A percentile compares a stretch with the other conserved stretches of the same genome.
phyloP scores from a whole-genome alignment of 2,113 vertebrate genomes.

The Myocastor coypus region DNA sequence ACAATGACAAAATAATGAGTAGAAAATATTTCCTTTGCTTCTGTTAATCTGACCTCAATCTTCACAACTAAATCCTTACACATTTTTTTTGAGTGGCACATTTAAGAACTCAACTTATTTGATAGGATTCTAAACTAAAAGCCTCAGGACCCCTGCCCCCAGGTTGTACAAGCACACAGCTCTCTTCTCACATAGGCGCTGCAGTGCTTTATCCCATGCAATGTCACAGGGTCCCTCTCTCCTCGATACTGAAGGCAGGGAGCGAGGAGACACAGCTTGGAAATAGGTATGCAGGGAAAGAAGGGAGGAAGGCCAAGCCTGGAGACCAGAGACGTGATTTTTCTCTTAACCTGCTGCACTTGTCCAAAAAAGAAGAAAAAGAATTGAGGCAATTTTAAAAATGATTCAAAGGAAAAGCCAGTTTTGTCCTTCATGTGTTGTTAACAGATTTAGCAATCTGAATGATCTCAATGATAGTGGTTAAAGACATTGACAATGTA shows the following conservation, averaged over 20 bases:
- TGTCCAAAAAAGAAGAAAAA: background rate
- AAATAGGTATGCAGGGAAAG: background rate
- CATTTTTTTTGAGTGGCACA: constrained; percentile 3
- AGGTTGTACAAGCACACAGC: background rate
- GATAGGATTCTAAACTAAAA: constrained; percentile 13
- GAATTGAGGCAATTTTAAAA: background rate
- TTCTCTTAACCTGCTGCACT: constrained; percentile 9
- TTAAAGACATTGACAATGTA: background rate
- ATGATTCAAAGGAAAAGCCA: constrained; percentile 20
- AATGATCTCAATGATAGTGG: background rate
- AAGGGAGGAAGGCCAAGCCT: background rate
- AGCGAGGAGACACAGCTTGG: background rate
- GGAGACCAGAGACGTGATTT: background rate
- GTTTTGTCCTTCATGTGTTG: background rate
- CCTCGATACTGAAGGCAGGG: background rate
- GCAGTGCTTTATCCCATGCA: background rate
- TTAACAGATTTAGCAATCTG: background rate
- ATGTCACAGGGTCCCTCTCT: background rate
- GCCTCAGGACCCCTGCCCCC: background rate
- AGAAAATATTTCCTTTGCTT: constrained; percentile 49
- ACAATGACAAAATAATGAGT: constrained; percentile 19
- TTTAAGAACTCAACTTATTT: constrained; percentile 44
- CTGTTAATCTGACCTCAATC: constrained; percentile 37
- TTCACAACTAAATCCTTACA: constrained; percentile 50
- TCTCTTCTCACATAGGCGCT: background rate